Evolutionary conservation across 2,888 invertebrate species (phyloP).

Genomic region (Bugulina stolonifera): DNA sequence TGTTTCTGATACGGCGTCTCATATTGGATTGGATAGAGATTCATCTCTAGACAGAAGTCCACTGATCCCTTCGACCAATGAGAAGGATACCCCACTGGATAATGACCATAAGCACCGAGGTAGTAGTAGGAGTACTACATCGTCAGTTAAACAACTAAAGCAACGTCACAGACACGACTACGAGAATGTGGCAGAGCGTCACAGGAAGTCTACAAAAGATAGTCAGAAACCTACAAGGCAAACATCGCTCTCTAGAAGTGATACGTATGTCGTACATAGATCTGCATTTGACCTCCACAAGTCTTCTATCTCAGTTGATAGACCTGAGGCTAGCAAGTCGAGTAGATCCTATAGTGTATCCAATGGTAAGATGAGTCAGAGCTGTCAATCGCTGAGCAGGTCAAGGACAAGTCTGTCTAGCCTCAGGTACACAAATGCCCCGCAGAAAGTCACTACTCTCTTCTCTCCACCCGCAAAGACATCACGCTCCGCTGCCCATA

Average conservation of each 20-base stretch:
- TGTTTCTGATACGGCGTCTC: too few species aligned
- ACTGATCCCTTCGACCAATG: not conserved
- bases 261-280: not conserved
- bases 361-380: not conserved
- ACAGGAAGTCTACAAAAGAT: too few species aligned
- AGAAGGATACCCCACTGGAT: too few species aligned
- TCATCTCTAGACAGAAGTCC: not conserved
- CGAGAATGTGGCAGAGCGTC: not conserved
- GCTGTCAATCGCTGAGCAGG: slow-evolving; percentile 1
- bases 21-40: too few species aligned
- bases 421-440: not conserved
- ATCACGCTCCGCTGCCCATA: not conserved
- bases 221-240: not conserved
- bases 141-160: too few species aligned
- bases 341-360: not conserved
- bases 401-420: not conserved
- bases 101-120: too few species aligned
- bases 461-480: not conserved
- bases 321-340: too few species aligned
- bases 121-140: too few species aligned
- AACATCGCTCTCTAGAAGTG: not conserved
- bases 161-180: too few species aligned
- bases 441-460: slow-evolving; percentile 9
- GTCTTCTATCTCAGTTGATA: not conserved
- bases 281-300: not conserved